Conservation (phyloP, 1,140 invertebrate genomes). For the Zaprionus inermis region DNA sequence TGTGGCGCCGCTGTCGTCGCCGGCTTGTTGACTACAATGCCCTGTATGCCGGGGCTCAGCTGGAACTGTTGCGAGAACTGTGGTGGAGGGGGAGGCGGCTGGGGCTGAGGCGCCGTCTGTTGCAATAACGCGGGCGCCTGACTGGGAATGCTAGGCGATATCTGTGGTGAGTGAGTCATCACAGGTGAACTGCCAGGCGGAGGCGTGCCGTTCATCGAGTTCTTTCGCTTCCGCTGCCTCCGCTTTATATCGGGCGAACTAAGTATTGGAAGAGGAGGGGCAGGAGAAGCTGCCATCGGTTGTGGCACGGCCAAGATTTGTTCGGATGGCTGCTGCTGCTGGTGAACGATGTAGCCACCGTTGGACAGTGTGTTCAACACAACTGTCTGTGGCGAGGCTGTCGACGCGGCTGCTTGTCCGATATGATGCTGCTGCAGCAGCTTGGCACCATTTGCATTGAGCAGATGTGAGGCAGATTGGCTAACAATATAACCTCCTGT, state of each 20-base stretch:
- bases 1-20: slow-evolving; percentile 87
- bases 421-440: slow-evolving; percentile 83
- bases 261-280: slow-evolving; percentile 64
- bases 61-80: slow-evolving; percentile 89
- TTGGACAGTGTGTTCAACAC: slow-evolving; percentile 92
- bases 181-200: slow-evolving; percentile 57
- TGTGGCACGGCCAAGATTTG: slow-evolving; percentile 88
- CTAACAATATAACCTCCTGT: slow-evolving; percentile 73
- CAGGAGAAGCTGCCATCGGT: slow-evolving; percentile 49
- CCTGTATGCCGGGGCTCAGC: slow-evolving; percentile 86
- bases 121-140: slow-evolving; percentile 74
- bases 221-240: slow-evolving; percentile 56
- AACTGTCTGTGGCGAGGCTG: slow-evolving; percentile 86
- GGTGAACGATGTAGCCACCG: slow-evolving; percentile 92
- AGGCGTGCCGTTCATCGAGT: slow-evolving; percentile 60
- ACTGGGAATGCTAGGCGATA: slow-evolving; percentile 80
- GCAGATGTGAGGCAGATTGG: slow-evolving; percentile 57
- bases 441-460: slow-evolving; percentile 67
- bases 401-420: slow-evolving; percentile 69
- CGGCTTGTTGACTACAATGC: slow-evolving; percentile 86
- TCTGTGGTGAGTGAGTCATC: slow-evolving; percentile 74
- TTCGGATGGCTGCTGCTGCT: slow-evolving; percentile 85
- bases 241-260: slow-evolving; percentile 87
- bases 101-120: slow-evolving; percentile 51
- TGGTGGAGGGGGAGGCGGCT: slow-evolving; percentile 61